Percentiles rank a stretch among this genome's conserved stretches.
Conservation (phyloP, 1,140 invertebrate species). For the Lordiphosa clarofinis region DNA sequence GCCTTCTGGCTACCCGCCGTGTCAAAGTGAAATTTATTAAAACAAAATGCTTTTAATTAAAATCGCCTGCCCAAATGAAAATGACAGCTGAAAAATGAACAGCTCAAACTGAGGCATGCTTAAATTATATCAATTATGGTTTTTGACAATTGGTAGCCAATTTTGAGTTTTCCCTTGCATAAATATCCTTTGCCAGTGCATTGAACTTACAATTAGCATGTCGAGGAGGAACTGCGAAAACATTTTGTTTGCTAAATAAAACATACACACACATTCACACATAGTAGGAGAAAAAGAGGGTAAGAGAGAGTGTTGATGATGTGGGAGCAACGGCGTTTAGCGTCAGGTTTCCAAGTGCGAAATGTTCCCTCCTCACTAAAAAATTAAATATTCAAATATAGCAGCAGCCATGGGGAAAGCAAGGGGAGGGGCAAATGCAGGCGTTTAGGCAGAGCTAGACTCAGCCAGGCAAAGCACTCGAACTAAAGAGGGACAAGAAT, state of each 20-base stretch:
- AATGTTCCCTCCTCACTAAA: conserved; percentile 70
- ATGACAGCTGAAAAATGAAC: conserved; percentile 54
- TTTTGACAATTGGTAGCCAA: conserved; percentile 43
- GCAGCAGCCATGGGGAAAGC: conserved; percentile 8
- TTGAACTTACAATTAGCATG: conserved; percentile 67
- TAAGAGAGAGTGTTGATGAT: conserved; percentile 6
- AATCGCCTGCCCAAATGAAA: conserved; percentile 28
- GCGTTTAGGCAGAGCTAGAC: conserved; percentile 25
- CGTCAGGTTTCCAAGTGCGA: conserved; percentile 68
- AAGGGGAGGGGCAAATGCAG: conserved; percentile 7
- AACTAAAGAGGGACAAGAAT: conserved; percentile 51
- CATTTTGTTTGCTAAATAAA: conserved; percentile 65
- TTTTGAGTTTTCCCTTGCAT: conserved; percentile 25
- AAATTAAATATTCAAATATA: conserved; percentile 76
- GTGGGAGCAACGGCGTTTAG: conserved; percentile 48
- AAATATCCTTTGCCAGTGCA: conserved; percentile 22
- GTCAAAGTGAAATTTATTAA: conserved; percentile 72
- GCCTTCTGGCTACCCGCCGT: conserved; percentile 42
- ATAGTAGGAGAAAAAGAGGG: neutral
- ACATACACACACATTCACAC: conserved; percentile 15
- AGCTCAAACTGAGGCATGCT: conserved; percentile 35
- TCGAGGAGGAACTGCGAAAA: conserved; percentile 36
- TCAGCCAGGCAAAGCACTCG: conserved; percentile 34
- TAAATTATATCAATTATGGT: conserved; percentile 65
- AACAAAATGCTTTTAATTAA: conserved; percentile 71